Evolutionary conservation across 2,797 vertebrate species (phyloP).

Genomic region (Pteropus rufus): DNA sequence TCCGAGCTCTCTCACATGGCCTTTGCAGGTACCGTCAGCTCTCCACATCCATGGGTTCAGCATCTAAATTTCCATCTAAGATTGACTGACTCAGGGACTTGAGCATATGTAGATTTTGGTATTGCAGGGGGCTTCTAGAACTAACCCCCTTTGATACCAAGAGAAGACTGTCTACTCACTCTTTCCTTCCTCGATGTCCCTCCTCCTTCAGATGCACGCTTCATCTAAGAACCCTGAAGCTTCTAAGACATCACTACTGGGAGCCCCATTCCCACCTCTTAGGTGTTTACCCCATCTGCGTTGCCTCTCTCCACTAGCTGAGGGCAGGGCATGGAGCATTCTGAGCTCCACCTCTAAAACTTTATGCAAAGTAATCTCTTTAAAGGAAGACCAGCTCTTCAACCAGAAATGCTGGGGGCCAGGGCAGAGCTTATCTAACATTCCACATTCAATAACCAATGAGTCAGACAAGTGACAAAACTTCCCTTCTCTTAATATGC

Average conservation of each 20-base stretch:
- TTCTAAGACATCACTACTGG: fast-evolving
- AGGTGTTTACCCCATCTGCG: fast-evolving
- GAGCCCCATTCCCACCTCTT: fast-evolving
- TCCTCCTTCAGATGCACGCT: not conserved
- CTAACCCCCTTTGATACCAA: no score
- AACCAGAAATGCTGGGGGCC: not conserved
- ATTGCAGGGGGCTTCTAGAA: not conserved
- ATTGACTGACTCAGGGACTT: not conserved
- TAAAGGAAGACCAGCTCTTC: not conserved
- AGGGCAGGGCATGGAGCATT: not conserved
- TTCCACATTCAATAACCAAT: not conserved
- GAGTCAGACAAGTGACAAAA: not conserved
- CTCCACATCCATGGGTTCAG: not conserved
- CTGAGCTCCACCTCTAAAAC: not conserved
- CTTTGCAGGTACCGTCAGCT: not conserved
- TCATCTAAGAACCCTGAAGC: fast-evolving
- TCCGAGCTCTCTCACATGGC: fast-evolving
- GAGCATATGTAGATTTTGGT: not conserved
- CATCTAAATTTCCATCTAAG: not conserved
- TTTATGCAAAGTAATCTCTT: not conserved
- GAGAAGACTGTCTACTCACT: no score
- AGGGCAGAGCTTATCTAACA: not conserved
- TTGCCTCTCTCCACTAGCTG: not conserved
- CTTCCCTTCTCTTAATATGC: not conserved
- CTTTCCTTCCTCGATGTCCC: not conserved